Conservation (phyloP, 2,113 vertebrate genomes). For the Platysternon megacephalum region DNA sequence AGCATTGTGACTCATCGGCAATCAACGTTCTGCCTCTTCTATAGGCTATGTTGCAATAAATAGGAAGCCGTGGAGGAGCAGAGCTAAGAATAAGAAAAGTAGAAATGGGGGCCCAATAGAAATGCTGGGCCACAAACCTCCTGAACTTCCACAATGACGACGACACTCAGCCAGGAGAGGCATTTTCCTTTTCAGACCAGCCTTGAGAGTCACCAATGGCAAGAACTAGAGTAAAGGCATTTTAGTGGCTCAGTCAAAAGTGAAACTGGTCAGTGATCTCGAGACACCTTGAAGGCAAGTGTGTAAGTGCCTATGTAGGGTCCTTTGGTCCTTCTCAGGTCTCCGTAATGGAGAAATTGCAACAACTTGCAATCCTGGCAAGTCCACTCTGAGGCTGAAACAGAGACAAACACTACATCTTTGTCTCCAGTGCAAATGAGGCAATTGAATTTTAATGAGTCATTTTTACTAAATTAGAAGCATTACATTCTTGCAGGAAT, state of each 20-base stretch:
- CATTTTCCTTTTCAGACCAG: neutral
- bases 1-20: neutral
- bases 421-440: neutral
- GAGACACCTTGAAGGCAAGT: rapidly evolving
- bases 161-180: neutral
- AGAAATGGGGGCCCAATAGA: neutral
- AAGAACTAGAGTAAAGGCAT: neutral
- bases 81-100: neutral
- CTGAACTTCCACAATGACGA: neutral
- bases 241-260: neutral
- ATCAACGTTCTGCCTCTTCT: neutral
- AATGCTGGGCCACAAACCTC: neutral
- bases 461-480: neutral
- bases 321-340: neutral
- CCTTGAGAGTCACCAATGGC: neutral
- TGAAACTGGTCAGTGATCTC: neutral
- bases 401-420: neutral
- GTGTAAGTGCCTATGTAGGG: neutral
- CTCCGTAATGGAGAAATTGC: neutral
- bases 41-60: neutral
- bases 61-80: neutral
- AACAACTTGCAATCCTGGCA: neutral
- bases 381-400: neutral
- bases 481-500: neutral
- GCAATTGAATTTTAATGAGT: neutral